Conservation (phyloP, 2,888 invertebrate species). For the Imbricaverruca yamaguchii region DNA sequence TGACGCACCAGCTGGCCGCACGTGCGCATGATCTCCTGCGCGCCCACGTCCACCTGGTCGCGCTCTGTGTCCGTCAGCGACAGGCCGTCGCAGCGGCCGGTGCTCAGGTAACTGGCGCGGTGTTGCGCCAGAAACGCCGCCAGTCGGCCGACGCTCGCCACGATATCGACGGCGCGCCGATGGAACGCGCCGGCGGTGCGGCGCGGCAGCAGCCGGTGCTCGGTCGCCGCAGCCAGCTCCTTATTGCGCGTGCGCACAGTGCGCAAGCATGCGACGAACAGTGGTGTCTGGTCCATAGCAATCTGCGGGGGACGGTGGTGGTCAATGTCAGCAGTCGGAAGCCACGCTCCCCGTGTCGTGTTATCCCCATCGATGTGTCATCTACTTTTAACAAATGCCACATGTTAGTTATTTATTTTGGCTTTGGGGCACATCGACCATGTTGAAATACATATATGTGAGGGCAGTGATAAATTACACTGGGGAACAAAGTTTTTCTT, state of each 20-base stretch:
- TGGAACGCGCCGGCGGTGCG: background rate
- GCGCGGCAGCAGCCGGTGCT: background rate
- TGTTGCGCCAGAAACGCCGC: constrained; percentile 20
- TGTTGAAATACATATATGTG: too few species aligned
- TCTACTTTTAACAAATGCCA: too few species aligned
- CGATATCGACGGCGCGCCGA: constrained; percentile 16
- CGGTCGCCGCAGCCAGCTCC: background rate
- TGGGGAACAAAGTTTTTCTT: background rate
- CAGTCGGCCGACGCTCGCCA: background rate
- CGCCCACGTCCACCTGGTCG: constrained; percentile 44
- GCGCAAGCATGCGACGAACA: background rate
- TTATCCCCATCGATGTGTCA: too few species aligned
- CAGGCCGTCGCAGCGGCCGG: constrained; percentile 31
- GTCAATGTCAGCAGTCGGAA: too few species aligned
- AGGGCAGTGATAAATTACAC: too few species aligned
- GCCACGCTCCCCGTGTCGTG: too few species aligned
- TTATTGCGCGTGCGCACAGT: background rate
- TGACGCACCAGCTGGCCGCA: constrained; percentile 42
- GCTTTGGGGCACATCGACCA: too few species aligned
- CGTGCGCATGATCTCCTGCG: constrained; percentile 41
- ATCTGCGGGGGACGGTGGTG: background rate
- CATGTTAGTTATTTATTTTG: too few species aligned
- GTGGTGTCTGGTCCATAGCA: constrained; percentile 7
- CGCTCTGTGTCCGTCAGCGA: constrained; percentile 42
- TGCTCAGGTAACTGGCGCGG: constrained; percentile 34